Evolutionary conservation across 2,797 vertebrate species (phyloP), one percentile per base, ranked within the genome.

Genomic region (Dicrostonyx torquatus): DNA sequence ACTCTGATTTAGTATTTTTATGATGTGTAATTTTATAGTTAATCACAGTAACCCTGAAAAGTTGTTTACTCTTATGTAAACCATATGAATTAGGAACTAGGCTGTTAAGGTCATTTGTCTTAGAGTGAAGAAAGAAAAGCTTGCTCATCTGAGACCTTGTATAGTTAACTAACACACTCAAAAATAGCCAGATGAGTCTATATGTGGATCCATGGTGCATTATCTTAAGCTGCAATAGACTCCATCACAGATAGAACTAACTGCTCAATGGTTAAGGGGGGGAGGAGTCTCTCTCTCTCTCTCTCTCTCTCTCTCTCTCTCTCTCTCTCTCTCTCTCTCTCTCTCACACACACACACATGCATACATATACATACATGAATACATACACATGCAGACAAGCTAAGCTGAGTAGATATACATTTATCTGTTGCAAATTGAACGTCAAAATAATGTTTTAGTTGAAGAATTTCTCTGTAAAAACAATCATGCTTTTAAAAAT

Each of bases 391-490:
- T 43, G 6, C 26, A 53, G 24, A 64, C 3, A 83, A 37, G 2
- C 34, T 45, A 83, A 50, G 10, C 29, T 85, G 12, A 94, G 43
- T 66, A 97, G 89, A 94, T 76, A 87, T 5, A 48, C 48, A 92
- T 97, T 95, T 89, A 93, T 94, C 55, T 97, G 29, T 95, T 96
- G 95, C 82, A 86, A 40, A 40, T 5, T 95, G 70, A 34, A 90
- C 58, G 91, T 95, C 70, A 64, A 95, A 96, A 76, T 76, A 82
- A 89, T 88, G 64, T 90, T 96, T 92, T 50, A 75, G 95, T 66
- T 97, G 85, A 94, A 93, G 73, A 87, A 34, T 91, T 83, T 88
- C 62, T 90, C 87, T n/a, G 55, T 91, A 89, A 89, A 96, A 87
- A 84, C 34, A 87, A 96, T 80, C 18, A 92, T 40, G 34, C 55